Conservation (phyloP, 2,888 invertebrate species). For the Cordilura impudica region DNA sequence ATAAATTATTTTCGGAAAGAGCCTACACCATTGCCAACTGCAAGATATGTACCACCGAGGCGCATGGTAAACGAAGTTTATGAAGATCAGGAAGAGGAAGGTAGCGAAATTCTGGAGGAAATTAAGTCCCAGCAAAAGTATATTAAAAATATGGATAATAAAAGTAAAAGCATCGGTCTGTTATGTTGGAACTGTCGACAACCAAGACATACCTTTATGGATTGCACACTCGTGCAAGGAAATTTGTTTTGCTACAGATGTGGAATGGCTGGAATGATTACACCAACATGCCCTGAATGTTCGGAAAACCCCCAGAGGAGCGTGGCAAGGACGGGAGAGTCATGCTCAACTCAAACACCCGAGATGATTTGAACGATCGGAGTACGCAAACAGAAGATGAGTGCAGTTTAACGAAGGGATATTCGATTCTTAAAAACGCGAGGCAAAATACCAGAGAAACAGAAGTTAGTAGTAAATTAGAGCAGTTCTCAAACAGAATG, state of each 20-base stretch:
- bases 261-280: background rate
- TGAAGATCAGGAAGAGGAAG: no score
- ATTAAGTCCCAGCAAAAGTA: no score
- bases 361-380: background rate
- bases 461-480: no score
- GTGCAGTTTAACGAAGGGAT: no score
- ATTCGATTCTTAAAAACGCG: no score
- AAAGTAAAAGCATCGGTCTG: background rate
- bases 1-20: background rate
- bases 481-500: no score
- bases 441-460: no score
- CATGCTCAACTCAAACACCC: background rate
- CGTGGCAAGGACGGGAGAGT: background rate
- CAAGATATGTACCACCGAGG: no score
- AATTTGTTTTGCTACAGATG: background rate
- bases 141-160: no score
- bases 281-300: background rate
- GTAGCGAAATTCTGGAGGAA: no score
- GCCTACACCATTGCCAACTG: background rate
- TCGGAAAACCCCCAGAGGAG: background rate
- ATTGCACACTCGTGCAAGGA: background rate
- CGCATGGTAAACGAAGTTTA: no score
- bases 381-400: no score
- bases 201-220: background rate
- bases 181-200: background rate